Percentiles rank a stretch among this genome's conserved stretches.
phyloP scores from a whole-genome alignment of 1,140 invertebrate genomes.

The Linepithema humile region DNA sequence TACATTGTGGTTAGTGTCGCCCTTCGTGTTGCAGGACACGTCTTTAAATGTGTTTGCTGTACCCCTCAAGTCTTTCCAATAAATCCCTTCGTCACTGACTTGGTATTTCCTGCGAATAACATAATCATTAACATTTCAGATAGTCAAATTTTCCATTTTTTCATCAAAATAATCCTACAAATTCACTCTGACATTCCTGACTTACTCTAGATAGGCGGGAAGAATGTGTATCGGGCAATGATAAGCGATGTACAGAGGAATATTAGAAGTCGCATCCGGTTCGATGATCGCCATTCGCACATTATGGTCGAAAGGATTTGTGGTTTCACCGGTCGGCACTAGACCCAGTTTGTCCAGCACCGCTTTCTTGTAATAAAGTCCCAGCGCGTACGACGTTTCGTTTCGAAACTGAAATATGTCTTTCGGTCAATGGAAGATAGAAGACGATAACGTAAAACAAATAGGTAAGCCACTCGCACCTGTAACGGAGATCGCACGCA shows the following conservation, averaged over 20 bases:
- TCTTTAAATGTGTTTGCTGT: constrained; percentile 87
- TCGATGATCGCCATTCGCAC: constrained; percentile 90
- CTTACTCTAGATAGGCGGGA: constrained; percentile 90
- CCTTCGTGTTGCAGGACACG: constrained; percentile 87
- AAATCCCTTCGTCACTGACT: constrained; percentile 89
- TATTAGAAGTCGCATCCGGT: constrained; percentile 89
- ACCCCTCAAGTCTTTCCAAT: constrained; percentile 92
- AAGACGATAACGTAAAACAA: neutral
- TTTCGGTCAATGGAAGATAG: neutral
- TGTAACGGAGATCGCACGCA: constrained; percentile 90
- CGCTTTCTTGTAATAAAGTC: constrained; percentile 90
- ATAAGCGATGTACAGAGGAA: constrained; percentile 92
- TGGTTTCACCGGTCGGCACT: constrained; percentile 87
- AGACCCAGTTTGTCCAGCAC: constrained; percentile 87
- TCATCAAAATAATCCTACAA: neutral
- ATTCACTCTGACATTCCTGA: constrained; percentile 54
- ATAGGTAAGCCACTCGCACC: constrained; percentile 80
- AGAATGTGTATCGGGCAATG: constrained; percentile 91
- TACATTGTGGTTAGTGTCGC: constrained; percentile 84
- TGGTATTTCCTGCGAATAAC: constrained; percentile 86
- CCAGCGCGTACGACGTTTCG: constrained; percentile 90
- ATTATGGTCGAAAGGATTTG: constrained; percentile 91
- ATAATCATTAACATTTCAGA: neutral
- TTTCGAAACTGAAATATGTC: constrained; percentile 88
- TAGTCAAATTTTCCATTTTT: neutral